Conservation (phyloP, 2,113 vertebrate genomes). For the Tragulus kanchil region DNA sequence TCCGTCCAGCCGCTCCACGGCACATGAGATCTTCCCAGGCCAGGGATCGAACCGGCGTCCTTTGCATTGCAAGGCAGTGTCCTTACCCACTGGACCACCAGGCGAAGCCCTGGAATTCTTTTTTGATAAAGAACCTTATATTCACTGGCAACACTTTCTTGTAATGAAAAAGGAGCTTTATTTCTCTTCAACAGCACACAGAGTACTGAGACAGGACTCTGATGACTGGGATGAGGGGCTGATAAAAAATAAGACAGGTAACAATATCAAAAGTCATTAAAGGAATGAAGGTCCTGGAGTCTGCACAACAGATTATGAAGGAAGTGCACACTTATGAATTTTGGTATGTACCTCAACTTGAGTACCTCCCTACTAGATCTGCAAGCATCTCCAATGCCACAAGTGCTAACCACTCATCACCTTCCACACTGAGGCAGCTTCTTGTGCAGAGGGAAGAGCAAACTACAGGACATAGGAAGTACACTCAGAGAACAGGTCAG, state of each 20-base stretch:
- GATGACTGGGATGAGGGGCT: background rate
- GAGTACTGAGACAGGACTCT: background rate
- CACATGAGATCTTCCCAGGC: no score
- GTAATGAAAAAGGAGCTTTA: background rate
- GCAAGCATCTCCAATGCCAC: background rate
- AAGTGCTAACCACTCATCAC: background rate
- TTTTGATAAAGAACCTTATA: background rate
- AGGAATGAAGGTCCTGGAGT: background rate
- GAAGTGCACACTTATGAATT: background rate
- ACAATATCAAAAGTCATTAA: background rate
- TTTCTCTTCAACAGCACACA: background rate
- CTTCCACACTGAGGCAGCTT: background rate
- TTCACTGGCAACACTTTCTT: background rate
- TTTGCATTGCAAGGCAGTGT: no score
- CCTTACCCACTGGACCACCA: no score
- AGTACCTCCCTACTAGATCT: background rate
- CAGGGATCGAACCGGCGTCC: no score
- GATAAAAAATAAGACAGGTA: background rate
- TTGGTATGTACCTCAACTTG: background rate
- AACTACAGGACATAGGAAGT: background rate
- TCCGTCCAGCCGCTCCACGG: no score
- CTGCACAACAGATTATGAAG: background rate
- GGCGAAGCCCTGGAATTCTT: no score
- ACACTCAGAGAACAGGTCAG: background rate
- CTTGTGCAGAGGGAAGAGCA: background rate